phyloP scores from a whole-genome alignment of 2,797 vertebrate species.

The Microctenopoma steveboyesi region DNA sequence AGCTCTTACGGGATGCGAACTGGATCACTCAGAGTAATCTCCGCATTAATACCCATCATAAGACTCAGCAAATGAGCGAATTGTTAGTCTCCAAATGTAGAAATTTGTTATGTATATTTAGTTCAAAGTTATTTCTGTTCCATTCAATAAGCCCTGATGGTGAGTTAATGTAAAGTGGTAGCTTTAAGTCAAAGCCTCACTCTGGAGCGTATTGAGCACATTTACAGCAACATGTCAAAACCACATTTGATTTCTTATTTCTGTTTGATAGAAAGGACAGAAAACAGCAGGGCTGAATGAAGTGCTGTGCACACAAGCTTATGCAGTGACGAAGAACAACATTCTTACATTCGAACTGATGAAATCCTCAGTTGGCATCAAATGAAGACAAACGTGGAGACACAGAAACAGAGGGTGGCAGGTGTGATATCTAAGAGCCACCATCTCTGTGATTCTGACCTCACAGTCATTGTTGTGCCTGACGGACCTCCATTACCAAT shows the following conservation, averaged over 20 bases:
- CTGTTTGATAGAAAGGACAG: not conserved
- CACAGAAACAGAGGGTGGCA: constrained; percentile 17
- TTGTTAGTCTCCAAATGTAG: constrained; percentile 68
- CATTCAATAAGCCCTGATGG: constrained; percentile 54
- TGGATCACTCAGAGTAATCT: constrained; percentile 65
- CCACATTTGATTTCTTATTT: too few species aligned
- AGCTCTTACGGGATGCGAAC: constrained; percentile 49
- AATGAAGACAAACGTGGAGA: constrained; percentile 4
- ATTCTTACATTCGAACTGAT: constrained; percentile 7
- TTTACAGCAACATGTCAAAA: constrained; percentile 38
- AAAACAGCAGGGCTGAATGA: constrained; percentile 12
- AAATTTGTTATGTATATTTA: constrained; percentile 53
- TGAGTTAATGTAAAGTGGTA: constrained; percentile 55
- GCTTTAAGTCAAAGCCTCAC: constrained; percentile 10
- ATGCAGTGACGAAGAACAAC: not conserved
- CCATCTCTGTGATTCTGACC: constrained; percentile 51
- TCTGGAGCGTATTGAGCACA: constrained; percentile 53
- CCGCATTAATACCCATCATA: constrained; percentile 73
- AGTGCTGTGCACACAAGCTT: not conserved
- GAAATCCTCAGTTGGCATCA: constrained; percentile 16
- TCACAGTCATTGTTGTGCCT: constrained; percentile 53
- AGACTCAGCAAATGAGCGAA: constrained; percentile 68
- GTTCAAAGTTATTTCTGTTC: constrained; percentile 52
- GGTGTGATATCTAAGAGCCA: constrained; percentile 22
- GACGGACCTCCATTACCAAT: constrained; percentile 77